Conservation (phyloP, 2,113 vertebrate genomes). For the Macaca mulatta region DNA sequence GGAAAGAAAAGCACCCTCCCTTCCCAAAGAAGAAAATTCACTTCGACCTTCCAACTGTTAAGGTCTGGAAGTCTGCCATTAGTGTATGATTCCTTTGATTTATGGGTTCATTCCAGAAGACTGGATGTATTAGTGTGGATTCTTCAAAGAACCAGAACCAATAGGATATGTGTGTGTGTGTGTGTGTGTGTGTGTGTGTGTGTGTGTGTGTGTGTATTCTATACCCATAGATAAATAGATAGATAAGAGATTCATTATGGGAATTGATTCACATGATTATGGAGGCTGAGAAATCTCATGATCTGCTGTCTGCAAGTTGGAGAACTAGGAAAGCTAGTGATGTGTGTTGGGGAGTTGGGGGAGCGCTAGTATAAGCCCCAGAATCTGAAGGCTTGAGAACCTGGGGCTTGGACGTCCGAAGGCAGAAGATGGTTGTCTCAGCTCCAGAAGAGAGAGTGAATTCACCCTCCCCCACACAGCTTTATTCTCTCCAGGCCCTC, state of each 20-base stretch:
- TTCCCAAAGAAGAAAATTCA: background rate
- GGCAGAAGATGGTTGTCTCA: background rate
- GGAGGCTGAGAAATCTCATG: background rate
- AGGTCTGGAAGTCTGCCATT: background rate
- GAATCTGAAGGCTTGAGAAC: background rate
- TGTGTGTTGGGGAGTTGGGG: background rate
- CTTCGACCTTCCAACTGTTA: background rate
- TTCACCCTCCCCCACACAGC: background rate
- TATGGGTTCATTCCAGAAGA: background rate
- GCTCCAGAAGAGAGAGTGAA: background rate
- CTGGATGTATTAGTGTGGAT: too few species aligned
- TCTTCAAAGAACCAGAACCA: background rate
- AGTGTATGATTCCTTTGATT: background rate
- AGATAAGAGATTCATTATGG: background rate
- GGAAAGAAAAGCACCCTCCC: background rate
- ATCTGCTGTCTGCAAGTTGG: background rate
- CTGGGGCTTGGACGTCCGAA: background rate
- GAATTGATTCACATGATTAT: background rate
- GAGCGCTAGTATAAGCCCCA: background rate
- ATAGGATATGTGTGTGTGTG: background rate
- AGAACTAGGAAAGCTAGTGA: background rate
- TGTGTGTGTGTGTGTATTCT: background rate
- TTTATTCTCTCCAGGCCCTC: background rate
- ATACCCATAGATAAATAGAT: background rate
- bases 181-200: too few species aligned